Evolutionary conservation across 2,888 invertebrate species (phyloP), one percentile per base, ranked within the genome.

Genomic region (Acleris cristana): DNA sequence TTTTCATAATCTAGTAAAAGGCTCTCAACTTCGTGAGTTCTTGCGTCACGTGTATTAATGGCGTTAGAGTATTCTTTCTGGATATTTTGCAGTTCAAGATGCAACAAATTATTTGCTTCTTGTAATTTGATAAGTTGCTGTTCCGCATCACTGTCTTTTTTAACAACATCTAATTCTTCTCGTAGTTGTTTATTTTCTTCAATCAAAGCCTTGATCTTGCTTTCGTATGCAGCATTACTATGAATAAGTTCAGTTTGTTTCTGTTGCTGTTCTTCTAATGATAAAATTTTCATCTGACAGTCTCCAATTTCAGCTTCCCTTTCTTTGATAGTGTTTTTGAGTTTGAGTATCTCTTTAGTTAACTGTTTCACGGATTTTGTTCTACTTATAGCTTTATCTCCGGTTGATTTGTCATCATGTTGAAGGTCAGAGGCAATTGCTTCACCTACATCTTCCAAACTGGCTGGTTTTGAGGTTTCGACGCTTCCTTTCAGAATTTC

Each of bases 231-330:
- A 3, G 76, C 75, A 75, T 81, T 87, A 48, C 73, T 83, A 73
- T 87, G 82, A 49, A 86, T 74, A 58, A 85, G 71, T 69, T 92
- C 91, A 66, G 77, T 83, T 74, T 91, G 88, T 76, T 92, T 92
- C 70, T 92, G 88, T 73, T 91, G 89, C 57, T 88, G 89, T 77
- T 92, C 92, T 80, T 92, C 92, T 54, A 92, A 76, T 12, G 92
- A 89, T n/a, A 92, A 76, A 76, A 92, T 91, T 77, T 92, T 92
- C 92, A 92, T 92, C 76, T 92, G 91, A 72, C 90, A 92, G 72
- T 92, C 92, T 18, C 84, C 92, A 71, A 92, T 94, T 72, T 92
- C 92, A 53, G 81, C 87, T 81, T 94, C 94, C 71, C 91, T 89
- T 71, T 93, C 92, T 80, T 93, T 93, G 19, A 93, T 88, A 1